Percentiles rank a stretch among this genome's conserved stretches.
Evolutionary conservation across 2,888 invertebrate genomes (phyloP).

Genomic region (Limnephilus marmoratus): DNA sequence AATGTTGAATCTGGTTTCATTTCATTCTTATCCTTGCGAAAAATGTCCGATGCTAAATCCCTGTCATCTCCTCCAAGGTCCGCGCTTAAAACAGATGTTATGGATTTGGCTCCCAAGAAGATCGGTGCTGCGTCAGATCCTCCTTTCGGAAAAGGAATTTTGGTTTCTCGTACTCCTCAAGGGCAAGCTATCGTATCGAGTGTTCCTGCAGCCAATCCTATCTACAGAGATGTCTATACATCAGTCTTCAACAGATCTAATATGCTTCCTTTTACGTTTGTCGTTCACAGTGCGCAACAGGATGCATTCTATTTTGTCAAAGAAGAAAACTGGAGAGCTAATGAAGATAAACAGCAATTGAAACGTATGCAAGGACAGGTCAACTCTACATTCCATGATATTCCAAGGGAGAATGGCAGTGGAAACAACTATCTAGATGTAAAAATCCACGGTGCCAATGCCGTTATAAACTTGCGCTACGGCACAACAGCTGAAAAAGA

Average conservation of each 20-base stretch:
- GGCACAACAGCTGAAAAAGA: conserved; percentile 95
- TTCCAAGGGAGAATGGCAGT: conserved; percentile 82
- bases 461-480: conserved; percentile 95
- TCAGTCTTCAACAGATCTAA: conserved; percentile 94
- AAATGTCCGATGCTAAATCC: conserved; percentile 86
- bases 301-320: conserved; percentile 96
- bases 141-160: conserved; percentile 91
- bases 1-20: conserved; percentile 90
- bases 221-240: conserved; percentile 94
- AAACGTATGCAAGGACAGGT: conserved; percentile 93
- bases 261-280: conserved; percentile 90
- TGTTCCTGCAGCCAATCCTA: conserved; percentile 92
- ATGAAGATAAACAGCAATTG: conserved; percentile 91
- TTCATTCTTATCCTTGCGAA: conserved; percentile 87
- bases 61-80: conserved; percentile 88
- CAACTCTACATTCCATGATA: conserved; percentile 94
- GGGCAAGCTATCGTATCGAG: conserved; percentile 90
- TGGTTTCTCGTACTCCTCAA: conserved; percentile 87
- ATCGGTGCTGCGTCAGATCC: conserved; percentile 92
- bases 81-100: conserved; percentile 87
- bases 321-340: conserved; percentile 92
- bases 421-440: conserved; percentile 89
- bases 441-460: conserved; percentile 93
- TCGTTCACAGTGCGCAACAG: conserved; percentile 92
- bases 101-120: conserved; percentile 84